phyloP scores from a whole-genome alignment of 2,888 invertebrate species.

The Venusia cambrica region DNA sequence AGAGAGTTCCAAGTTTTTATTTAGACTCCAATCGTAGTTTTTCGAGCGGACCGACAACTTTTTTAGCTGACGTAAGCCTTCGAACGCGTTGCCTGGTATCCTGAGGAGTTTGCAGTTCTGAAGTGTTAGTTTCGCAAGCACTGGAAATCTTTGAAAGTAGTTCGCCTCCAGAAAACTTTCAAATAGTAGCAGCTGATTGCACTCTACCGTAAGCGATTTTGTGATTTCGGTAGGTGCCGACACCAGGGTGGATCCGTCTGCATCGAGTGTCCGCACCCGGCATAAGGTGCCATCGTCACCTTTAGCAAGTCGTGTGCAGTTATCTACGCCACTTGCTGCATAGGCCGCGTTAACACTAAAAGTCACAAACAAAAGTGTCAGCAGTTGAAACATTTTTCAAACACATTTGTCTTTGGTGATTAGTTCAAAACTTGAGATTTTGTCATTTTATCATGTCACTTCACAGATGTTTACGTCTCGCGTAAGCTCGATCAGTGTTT shows the following conservation, averaged over 20 bases:
- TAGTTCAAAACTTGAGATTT: conserved; percentile 38
- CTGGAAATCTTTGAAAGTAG: conserved; percentile 87
- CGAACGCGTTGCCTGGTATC: conserved; percentile 89
- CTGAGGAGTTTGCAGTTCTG: conserved; percentile 90
- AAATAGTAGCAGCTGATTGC: conserved; percentile 88
- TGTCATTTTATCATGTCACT: conserved; percentile 54
- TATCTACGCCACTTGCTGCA: conserved; percentile 65
- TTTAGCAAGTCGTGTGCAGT: conserved; percentile 59
- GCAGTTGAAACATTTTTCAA: conserved; percentile 74
- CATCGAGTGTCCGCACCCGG: conserved; percentile 85
- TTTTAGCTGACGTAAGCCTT: conserved; percentile 90
- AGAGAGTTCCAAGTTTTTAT: conserved; percentile 87
- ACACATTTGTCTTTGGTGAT: conserved; percentile 66
- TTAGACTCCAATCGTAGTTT: conserved; percentile 89
- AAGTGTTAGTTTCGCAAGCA: conserved; percentile 87
- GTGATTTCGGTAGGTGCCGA: conserved; percentile 85
- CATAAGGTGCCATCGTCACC: conserved; percentile 83
- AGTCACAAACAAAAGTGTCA: conserved; percentile 76
- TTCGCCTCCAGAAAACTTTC: conserved; percentile 89
- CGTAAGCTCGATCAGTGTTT: conserved; percentile 52
- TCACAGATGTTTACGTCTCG: conserved; percentile 72
- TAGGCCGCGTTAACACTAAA: conserved; percentile 72
- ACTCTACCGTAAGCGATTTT: conserved; percentile 86
- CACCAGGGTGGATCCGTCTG: conserved; percentile 83
- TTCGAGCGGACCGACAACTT: conserved; percentile 89